phyloP scores from a whole-genome alignment of 2,797 vertebrate genomes.

The Falco naumanni region DNA sequence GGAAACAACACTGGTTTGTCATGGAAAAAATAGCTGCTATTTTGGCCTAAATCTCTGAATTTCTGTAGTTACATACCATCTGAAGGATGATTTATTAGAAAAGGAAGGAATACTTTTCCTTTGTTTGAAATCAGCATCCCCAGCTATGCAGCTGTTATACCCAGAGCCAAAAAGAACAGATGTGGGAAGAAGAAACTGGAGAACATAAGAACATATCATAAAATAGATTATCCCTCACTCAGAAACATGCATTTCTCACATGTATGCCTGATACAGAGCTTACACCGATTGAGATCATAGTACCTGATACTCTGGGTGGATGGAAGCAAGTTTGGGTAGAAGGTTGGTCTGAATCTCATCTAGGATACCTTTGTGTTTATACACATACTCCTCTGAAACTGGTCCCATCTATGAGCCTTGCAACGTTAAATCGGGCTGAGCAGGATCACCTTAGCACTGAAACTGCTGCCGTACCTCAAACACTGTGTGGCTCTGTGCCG shows the following conservation, averaged over 20 bases:
- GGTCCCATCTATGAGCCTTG: not conserved
- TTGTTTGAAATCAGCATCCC: not conserved
- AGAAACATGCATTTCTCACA: not conserved
- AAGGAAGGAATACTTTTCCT: not conserved
- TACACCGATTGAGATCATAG: not conserved
- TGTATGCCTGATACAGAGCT: not conserved
- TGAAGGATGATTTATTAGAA: not conserved
- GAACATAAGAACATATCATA: not conserved
- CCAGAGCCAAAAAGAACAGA: slow-evolving; percentile 24
- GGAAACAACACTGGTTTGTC: not conserved
- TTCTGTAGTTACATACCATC: not conserved
- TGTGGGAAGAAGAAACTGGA: slow-evolving; percentile 36
- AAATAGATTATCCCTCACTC: not conserved
- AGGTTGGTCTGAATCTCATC: not conserved
- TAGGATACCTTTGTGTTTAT: not conserved
- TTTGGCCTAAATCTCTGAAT: not conserved
- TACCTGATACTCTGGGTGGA: not conserved
- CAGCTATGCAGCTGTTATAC: slow-evolving; percentile 21
- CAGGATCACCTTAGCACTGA: not conserved
- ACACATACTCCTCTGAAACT: not conserved
- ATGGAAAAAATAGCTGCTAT: not conserved
- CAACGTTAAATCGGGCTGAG: not conserved
- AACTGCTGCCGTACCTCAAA: not conserved
- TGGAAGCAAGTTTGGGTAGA: not conserved
- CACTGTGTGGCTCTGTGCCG: not conserved